Evolutionary conservation across 1,140 invertebrate genomes (phyloP).

Genomic region (Micrasema longulum): DNA sequence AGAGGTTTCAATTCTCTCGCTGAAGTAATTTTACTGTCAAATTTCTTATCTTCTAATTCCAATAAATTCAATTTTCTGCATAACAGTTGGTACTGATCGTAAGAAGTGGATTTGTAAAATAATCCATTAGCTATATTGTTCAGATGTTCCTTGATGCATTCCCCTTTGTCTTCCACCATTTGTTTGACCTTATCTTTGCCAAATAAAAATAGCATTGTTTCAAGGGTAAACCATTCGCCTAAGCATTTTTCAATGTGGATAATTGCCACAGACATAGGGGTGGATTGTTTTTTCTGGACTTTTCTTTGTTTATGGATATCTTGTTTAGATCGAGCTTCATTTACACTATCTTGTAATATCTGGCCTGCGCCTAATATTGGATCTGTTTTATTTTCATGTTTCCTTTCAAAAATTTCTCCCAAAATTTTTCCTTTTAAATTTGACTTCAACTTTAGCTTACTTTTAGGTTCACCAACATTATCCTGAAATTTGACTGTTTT

Average conservation of each 20-base stretch:
- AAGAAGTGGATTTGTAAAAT: slow-evolving; percentile 62
- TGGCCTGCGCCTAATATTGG: slow-evolving; percentile 44
- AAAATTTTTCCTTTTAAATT: slow-evolving; percentile 36
- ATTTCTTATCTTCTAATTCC: slow-evolving; percentile 68
- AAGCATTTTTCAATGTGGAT: slow-evolving; percentile 69
- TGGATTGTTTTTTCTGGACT: slow-evolving; percentile 2
- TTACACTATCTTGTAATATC: slow-evolving; percentile 25
- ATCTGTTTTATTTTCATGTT: slow-evolving; percentile 45
- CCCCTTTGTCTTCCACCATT: slow-evolving; percentile 68
- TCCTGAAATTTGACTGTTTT: too few relatives aligned
- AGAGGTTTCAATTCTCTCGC: slow-evolving; percentile 66
- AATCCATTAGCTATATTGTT: slow-evolving; percentile 63
- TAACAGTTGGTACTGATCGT: slow-evolving; percentile 68
- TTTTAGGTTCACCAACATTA: slow-evolving; percentile 1
- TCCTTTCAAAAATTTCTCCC: slow-evolving; percentile 47
- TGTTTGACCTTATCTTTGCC: slow-evolving; percentile 70
- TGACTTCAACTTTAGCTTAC: slow-evolving; percentile 9
- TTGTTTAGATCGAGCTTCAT: slow-evolving; percentile 1
- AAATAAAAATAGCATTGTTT: slow-evolving; percentile 69
- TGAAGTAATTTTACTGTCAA: slow-evolving; percentile 61
- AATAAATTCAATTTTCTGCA: slow-evolving; percentile 69
- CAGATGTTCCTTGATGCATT: slow-evolving; percentile 67
- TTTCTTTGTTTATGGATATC: slow-evolving; percentile 18
- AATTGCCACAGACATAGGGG: slow-evolving; percentile 50
- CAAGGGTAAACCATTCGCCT: slow-evolving; percentile 72